Base-by-base conservation (phyloP, 2,113 vertebrate genomes). In the Ovis aries region DNA sequence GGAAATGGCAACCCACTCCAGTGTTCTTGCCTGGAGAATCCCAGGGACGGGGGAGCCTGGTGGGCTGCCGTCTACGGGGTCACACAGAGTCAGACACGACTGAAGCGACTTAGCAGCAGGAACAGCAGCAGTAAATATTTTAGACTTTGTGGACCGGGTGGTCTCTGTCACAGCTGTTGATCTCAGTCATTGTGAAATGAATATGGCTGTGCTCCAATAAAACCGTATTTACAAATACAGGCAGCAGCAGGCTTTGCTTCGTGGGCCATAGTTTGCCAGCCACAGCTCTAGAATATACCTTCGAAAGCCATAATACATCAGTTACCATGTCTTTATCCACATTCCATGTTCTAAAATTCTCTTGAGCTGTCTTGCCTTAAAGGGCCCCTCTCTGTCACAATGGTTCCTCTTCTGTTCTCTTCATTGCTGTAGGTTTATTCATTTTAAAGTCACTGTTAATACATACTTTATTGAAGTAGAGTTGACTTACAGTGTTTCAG, bases 341-440 rank as follows among this genome's bases (percentile, higher is more conserved):
- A 64, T 92, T 84, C 43, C 36, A 12, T 33, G 43, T 78, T 78
- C 43, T 85, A 84, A 78, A 48, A 67, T 91, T 91, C 59, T 81
- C 77, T 94, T 53, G 17, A 64, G 29, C 33, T 91, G 13, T 80
- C 59, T 57, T 87, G 3, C 16, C 52, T 80, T 88, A 19, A 86
- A 57, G 0, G 9, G 52, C 52, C 40, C 9, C 29, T 92, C 29
- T 60, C 17, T 81, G 17, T 33, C 59, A 81, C 52, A 52, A 5
- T 57, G 17, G 10, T 13, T n/a, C n/a, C 7, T 45, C 7, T 62
- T 13, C 15, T 36, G 12, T 43, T 64, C n/a, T 67, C 67, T 43
- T 91, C 11, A 13, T 12, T 95, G 16, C 14, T 50, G 1, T 33
- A 14, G 27, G 16, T 62, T 95, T 90, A 12, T 86, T 91, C n/a